Base-by-base conservation (phyloP, 2,888 invertebrate genomes). In the Sphaerophoria rueppellii region DNA sequence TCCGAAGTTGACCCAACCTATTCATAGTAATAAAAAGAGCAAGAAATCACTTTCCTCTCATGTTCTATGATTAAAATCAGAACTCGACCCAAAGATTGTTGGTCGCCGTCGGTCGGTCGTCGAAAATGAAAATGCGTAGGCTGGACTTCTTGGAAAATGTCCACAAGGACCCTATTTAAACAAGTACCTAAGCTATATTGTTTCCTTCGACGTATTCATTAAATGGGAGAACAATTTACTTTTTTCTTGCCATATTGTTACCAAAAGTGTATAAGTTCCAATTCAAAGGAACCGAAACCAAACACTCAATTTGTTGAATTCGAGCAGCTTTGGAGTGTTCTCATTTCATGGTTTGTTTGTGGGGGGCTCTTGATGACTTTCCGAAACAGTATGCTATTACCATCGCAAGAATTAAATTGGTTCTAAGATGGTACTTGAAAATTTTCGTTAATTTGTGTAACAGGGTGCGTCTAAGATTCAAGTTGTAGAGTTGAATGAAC, bases 251-350 rank as follows among this genome's bases (percentile, higher is more conserved):
- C 12, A 37, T 57, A 54, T 24, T 24, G 24, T 24, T 24, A 24
- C n/a, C 40, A 54, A 67, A 61, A 48, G 7, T 57, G 12, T 32
- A 34, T 24, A 24, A 24, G 2, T 24, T 24, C 24, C 55, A 54
- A 63, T 43, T 61, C 34, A 37, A 71, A 58, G 72, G 14, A 65
- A 65, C 58, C 12, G 58, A 72, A 78, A 65, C 48, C 72, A 72
- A 67, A 72, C 71, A 67, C 78, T 72, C 78, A 65, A 73, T 78
- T 78, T 78, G 72, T 72, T 69, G 54, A 73, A 79, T 73, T 79
- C 73, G 46, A 46, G 43, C 35, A 32, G 40, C 57, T 32, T 50
- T 16, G 6, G 14, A 50, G 35, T 32, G 11, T 40, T 37, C 6
- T 60, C n/a, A 32, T 58, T 67, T 67, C 58, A 37, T 11, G 32